Conservation (phyloP, 2,797 vertebrate genomes). For the Chiloscyllium punctatum region DNA sequence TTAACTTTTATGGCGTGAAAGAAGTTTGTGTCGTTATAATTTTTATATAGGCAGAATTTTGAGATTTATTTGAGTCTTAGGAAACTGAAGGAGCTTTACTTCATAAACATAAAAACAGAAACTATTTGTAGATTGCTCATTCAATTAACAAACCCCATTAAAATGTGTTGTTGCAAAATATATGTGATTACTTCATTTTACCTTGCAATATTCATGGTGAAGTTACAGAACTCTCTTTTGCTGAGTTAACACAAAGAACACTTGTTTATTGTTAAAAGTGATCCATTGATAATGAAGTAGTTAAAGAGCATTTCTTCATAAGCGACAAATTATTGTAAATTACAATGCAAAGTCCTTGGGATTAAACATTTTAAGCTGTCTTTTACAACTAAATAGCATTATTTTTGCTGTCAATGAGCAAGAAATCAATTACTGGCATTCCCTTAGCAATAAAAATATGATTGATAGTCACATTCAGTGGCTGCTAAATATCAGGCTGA, state of each 20-base stretch:
- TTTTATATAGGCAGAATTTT: not conserved
- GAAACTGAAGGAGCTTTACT: not conserved
- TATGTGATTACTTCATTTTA: not conserved
- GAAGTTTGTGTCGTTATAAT: not conserved
- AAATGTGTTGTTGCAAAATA: not conserved
- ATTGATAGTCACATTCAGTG: not conserved
- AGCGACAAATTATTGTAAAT: not conserved
- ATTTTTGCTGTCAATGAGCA: not conserved
- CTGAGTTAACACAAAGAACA: not conserved
- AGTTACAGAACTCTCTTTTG: not conserved
- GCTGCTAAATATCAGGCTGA: not conserved
- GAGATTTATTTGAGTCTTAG: not conserved
- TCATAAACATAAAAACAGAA: not conserved
- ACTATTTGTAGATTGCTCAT: not conserved
- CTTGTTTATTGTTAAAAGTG: not conserved
- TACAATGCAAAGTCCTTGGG: not conserved
- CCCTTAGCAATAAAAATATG: not conserved
- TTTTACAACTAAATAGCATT: not conserved
- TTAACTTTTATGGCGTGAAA: not conserved
- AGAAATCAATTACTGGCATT: conserved; percentile 27
- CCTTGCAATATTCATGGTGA: not conserved
- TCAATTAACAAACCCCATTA: not conserved
- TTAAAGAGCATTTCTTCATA: conserved; percentile 1
- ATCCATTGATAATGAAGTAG: not conserved
- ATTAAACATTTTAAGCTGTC: not conserved